phyloP scores from a whole-genome alignment of 2,797 vertebrate species.

The Echeneis naucrates region DNA sequence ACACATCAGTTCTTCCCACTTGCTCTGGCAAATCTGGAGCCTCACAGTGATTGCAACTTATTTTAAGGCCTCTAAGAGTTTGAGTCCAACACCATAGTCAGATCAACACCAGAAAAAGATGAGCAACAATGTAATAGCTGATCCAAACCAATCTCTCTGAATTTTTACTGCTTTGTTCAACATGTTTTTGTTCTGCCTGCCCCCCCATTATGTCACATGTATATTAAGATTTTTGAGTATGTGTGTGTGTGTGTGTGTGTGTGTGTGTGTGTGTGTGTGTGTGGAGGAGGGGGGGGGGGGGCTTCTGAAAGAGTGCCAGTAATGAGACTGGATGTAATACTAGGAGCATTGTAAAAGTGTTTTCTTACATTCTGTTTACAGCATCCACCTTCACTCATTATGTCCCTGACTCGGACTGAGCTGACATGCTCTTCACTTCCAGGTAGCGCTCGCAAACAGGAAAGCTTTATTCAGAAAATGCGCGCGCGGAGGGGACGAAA shows the following conservation, averaged over 20 bases:
- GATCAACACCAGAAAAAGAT: background rate
- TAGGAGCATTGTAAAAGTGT: background rate
- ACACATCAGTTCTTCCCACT: background rate
- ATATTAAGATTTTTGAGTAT: too few relatives aligned
- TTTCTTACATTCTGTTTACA: accelerated
- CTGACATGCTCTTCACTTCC: background rate
- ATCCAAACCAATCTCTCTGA: too few relatives aligned
- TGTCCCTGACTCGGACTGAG: accelerated
- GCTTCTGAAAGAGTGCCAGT: constrained; percentile 44
- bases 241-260: too few relatives aligned
- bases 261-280: too few relatives aligned
- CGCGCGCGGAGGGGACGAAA: constrained; percentile 22
- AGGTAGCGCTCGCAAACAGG: background rate
- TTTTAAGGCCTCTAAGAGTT: constrained; percentile 19
- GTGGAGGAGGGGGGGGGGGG: background rate
- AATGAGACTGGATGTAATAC: background rate
- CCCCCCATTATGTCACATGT: too few relatives aligned
- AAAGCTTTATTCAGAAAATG: constrained; percentile 6
- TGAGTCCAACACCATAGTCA: background rate
- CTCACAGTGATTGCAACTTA: constrained; percentile 3
- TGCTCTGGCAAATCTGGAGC: background rate
- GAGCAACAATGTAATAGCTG: too few relatives aligned
- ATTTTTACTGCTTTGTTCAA: too few relatives aligned
- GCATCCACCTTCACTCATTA: background rate
- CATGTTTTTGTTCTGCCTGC: too few relatives aligned